Base-by-base conservation (phyloP, 2,113 vertebrate species). In the Ia io region DNA sequence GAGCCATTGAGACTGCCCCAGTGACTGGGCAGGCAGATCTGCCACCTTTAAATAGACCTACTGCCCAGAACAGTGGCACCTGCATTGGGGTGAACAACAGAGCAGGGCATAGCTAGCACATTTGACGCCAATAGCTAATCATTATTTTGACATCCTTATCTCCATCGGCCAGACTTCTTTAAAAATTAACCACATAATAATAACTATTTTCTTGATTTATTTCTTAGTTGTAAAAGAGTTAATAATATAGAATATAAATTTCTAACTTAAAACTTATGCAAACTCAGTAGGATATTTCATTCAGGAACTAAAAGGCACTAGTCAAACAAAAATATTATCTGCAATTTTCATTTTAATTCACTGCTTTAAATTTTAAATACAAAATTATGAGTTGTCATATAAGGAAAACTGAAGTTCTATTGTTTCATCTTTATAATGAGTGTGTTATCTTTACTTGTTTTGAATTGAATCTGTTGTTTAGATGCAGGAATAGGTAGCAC, bases 141-240 rank as follows among this genome's bases (percentile, higher is more conserved):
- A 5, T 7, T 78, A 71, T 42, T 25, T 63, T 61, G 25, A 87
- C 25, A 87, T 9, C 9, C 71, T 88, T 85, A 88, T 12, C 16
- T 86, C 25, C 37, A 61, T 53, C 56, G 44, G 70, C 87, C 23
- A 91, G 92, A 90, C 35, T 47, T 65, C 80, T 73, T 70, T 78
- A 86, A 87, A n/a, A 94, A 83, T 65, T 85, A 85, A 74, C 83
- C 51, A 96, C 30, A 88, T 59, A 53, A 16, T 71, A 32, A 69
- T 71, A 32, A 70, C 77, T 44, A 35, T 18, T 77, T 92, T 88
- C 61, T 65, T 85, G 9, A 86, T 42, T 82, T 2, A 40, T n/a
- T 63, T 44, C 37, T 32, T 83, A 87, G 76, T 74, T 90, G 91
- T 65, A 95, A 94, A 93, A 82, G 1, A 51, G 23, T 85, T 59